Percentiles rank a stretch among this genome's conserved stretches.
These are phyloP conservation scores for Heteropelma amictum DNA, from an alignment of 2,888 invertebrate genomes.

Conservation along the genomic window DNA sequence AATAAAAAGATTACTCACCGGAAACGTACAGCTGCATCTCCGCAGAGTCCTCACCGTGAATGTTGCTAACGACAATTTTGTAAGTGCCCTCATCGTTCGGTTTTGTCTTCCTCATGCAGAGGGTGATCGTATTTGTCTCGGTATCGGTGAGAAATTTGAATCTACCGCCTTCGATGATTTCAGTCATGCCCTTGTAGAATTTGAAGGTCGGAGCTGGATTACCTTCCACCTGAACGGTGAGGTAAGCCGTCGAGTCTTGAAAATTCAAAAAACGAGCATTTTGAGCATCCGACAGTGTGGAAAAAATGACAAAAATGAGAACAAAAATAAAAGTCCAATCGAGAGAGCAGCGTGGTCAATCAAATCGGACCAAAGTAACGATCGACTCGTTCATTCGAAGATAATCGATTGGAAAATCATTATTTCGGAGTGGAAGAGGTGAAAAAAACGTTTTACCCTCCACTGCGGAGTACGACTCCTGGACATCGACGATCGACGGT, in stretches of 20 bases:
- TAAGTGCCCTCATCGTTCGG: slow-evolving; percentile 98
- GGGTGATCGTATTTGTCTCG: slow-evolving; percentile 92
- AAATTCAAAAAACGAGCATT: neutral
- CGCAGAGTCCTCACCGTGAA: slow-evolving; percentile 96
- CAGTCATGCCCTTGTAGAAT: slow-evolving; percentile 95
- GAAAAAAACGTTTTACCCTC: slow-evolving; percentile 85
- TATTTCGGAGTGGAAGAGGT: too few relatives aligned
- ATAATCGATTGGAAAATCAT: too few relatives aligned
- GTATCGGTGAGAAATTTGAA: slow-evolving; percentile 97
- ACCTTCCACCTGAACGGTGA: slow-evolving; percentile 95
- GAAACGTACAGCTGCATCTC: slow-evolving; percentile 98
- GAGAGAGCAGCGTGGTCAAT: neutral
- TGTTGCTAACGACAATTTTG: slow-evolving; percentile 94
- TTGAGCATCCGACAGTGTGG: neutral
- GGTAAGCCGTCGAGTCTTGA: slow-evolving; percentile 91
- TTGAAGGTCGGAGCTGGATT: slow-evolving; percentile 96
- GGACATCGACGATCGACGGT: slow-evolving; percentile 93
- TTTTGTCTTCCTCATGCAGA: slow-evolving; percentile 97
- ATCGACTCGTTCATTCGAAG: neutral
- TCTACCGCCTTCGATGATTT: slow-evolving; percentile 96
- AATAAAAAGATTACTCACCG: slow-evolving; percentile 80
- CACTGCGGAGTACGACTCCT: slow-evolving; percentile 96
- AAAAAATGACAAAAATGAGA: neutral
- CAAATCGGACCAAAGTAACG: neutral
- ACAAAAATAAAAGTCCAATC: neutral